A percentile compares a stretch with the other conserved stretches of the same genome.
Conservation (phyloP, 2,888 invertebrate genomes). For the Epirrita christyi region DNA sequence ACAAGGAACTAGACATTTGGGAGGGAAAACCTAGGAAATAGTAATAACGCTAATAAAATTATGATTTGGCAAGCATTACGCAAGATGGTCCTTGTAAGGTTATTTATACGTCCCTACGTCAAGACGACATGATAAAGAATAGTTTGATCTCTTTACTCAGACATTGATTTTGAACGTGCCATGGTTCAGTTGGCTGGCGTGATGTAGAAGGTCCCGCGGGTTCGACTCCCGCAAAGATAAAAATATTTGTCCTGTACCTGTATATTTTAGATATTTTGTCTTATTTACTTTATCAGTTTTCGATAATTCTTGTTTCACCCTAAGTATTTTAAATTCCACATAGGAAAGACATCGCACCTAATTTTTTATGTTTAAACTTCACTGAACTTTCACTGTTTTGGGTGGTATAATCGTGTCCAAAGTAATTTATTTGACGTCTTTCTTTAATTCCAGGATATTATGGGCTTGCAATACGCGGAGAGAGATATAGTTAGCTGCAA, state of each 20-base stretch:
- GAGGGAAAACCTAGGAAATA: too few relatives aligned
- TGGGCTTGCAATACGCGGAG: conserved; percentile 70
- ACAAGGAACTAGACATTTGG: too few relatives aligned
- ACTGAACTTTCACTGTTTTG: too few relatives aligned
- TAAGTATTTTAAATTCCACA: too few relatives aligned
- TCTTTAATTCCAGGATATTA: conserved; percentile 69
- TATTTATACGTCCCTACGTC: too few relatives aligned
- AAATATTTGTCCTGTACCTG: not conserved
- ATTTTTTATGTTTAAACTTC: too few relatives aligned
- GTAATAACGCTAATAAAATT: too few relatives aligned
- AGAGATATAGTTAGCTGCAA: conserved; percentile 70
- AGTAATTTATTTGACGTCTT: conserved; percentile 25
- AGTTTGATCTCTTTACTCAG: not conserved
- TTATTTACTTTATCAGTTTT: not conserved
- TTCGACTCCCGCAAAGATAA: not conserved
- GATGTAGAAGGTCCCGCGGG: not conserved
- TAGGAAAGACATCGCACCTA: too few relatives aligned
- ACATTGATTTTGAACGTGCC: not conserved
- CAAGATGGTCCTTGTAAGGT: conserved; percentile 5
- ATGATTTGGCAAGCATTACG: too few relatives aligned
- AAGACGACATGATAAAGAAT: conserved; percentile 7
- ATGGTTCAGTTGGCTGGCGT: not conserved
- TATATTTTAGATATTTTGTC: not conserved
- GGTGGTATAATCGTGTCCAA: not conserved
- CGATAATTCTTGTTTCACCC: not conserved